Percentiles rank a stretch among this genome's conserved stretches.
Evolutionary conservation across 2,888 invertebrate genomes (phyloP).

Genomic region (Ennomos fuscantarius): DNA sequence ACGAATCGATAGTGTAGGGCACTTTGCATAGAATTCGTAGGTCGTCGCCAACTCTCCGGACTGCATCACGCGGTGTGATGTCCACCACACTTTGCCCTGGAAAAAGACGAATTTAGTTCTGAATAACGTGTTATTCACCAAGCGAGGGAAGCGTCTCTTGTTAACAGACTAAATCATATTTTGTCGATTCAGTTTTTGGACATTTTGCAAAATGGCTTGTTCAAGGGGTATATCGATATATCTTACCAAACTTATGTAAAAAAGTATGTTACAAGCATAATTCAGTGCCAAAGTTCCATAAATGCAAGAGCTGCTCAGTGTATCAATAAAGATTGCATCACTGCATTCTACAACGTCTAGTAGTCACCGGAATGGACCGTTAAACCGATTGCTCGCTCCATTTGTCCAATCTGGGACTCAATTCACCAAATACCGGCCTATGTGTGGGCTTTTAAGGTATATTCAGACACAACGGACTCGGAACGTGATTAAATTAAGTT

Average conservation of each 20-base stretch:
- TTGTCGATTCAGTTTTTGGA: no score
- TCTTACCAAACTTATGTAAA: no score
- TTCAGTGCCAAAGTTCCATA: no score
- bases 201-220: no score
- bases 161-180: no score
- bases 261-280: no score
- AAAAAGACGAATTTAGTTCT: constrained; percentile 24
- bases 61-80: constrained; percentile 79
- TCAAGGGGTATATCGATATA: no score
- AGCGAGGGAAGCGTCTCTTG: neutral
- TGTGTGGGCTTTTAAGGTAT: neutral
- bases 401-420: constrained; percentile 2
- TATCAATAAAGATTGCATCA: no score
- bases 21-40: constrained; percentile 86
- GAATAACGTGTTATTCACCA: neutral
- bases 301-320: no score
- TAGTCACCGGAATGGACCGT: neutral
- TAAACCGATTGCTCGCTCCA: constrained; percentile 3
- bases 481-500: neutral
- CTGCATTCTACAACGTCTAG: neutral
- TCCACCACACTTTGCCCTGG: constrained; percentile 82
- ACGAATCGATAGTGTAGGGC: constrained; percentile 83
- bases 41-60: constrained; percentile 84
- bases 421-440: neutral
- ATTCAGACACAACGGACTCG: neutral